phyloP scores from a whole-genome alignment of 2,888 invertebrate genomes.

The Chouioia cunea region DNA sequence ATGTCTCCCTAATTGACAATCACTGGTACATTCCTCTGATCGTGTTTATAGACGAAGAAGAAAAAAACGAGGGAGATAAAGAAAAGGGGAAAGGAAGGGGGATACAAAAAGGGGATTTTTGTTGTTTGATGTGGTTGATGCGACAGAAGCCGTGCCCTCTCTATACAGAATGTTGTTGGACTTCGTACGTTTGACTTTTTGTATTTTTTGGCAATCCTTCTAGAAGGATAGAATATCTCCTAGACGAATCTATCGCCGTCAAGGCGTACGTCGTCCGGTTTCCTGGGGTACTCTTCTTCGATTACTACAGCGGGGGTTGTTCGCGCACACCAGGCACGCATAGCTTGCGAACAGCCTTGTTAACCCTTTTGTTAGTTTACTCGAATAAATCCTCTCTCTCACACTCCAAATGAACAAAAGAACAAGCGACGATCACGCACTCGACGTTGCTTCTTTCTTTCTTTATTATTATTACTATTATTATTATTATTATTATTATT shows the following conservation, averaged over 20 bases:
- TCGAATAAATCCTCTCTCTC: background rate
- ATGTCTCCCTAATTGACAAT: background rate
- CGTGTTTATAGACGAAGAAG: no score
- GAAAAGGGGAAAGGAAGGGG: background rate
- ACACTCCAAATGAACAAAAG: background rate
- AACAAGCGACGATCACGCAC: background rate
- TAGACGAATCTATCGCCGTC: conserved; percentile 45
- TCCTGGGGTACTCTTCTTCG: conserved; percentile 40
- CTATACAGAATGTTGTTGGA: background rate
- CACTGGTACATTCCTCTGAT: no score
- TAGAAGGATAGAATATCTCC: conserved; percentile 23
- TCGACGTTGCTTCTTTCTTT: background rate
- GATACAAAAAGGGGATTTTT: background rate
- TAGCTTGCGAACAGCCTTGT: conserved; percentile 25
- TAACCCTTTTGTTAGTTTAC: conserved; percentile 4
- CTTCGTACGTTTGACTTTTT: background rate
- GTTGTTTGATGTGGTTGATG: no score
- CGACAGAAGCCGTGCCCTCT: no score
- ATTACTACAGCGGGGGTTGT: background rate
- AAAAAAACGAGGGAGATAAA: no score
- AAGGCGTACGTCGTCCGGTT: conserved; percentile 44
- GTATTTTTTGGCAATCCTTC: background rate
- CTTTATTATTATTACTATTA: background rate
- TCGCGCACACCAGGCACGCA: conserved; percentile 44
- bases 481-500: background rate